A percentile compares a stretch with the other conserved stretches of the same genome.
These are phyloP conservation scores for Drosophila ironensis DNA, from an alignment of 1,140 invertebrate species.

Conservation along the genomic window DNA sequence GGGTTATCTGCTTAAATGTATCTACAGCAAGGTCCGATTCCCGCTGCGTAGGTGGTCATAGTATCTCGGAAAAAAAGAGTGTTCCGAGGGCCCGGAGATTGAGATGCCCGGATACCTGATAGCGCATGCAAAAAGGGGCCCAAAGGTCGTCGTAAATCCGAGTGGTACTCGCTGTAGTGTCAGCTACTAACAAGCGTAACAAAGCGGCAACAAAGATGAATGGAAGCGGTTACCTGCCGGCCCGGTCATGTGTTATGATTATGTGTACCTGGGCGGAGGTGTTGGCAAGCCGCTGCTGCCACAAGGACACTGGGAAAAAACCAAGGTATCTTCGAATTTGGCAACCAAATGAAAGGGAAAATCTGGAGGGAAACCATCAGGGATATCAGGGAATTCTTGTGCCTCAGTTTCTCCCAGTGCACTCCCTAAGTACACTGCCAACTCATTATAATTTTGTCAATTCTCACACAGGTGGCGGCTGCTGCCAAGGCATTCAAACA, in stretches of 20 bases:
- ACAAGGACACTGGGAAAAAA: conserved; percentile 11
- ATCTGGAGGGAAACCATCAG: no score
- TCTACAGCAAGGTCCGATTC: not conserved
- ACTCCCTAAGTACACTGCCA: conserved; percentile 18
- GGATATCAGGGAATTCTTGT: no score
- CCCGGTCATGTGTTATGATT: conserved; percentile 61
- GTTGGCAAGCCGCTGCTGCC: conserved; percentile 33
- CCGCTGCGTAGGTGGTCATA: conserved; percentile 25
- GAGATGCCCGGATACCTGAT: not conserved
- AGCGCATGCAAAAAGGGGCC: conserved; percentile 12
- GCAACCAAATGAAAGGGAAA: no score
- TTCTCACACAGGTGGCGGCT: conserved; percentile 58
- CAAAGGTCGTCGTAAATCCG: conserved; percentile 62
- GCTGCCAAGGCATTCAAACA: conserved; percentile 32
- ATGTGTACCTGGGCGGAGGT: conserved; percentile 61
- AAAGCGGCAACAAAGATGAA: conserved; percentile 56
- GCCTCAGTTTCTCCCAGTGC: not conserved
- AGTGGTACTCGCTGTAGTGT: conserved; percentile 53
- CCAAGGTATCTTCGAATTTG: no score
- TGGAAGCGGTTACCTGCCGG: conserved; percentile 70
- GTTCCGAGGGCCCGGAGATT: conserved; percentile 23
- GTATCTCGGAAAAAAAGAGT: conserved; percentile 30
- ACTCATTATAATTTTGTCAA: conserved; percentile 79
- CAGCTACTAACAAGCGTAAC: conserved; percentile 75
- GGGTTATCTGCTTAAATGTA: conserved; percentile 37